Conservation (phyloP, 64 coral and sea anemone species). For the Astreopora myriophthalma region DNA sequence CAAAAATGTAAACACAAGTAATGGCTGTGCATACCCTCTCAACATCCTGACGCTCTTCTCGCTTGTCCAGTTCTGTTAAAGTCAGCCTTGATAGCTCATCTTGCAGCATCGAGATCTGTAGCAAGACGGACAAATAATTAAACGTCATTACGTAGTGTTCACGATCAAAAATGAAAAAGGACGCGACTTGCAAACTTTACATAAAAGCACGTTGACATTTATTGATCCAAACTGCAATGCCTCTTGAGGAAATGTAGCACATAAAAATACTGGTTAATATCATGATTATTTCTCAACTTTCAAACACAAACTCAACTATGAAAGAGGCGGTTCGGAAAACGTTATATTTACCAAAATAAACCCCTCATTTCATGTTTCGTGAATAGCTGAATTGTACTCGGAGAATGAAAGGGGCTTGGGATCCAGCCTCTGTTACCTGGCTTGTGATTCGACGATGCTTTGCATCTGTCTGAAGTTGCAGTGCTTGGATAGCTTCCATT, state of each 20-base stretch:
- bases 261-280: too few relatives aligned
- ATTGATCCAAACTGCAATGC: too few relatives aligned
- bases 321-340: too few relatives aligned
- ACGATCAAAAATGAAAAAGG: not conserved
- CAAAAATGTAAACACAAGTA: not conserved
- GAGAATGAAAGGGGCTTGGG: too few relatives aligned
- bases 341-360: too few relatives aligned
- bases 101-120: conserved; percentile 85
- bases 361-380: too few relatives aligned
- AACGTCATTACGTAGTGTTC: not conserved
- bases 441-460: conserved; percentile 88
- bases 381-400: too few relatives aligned
- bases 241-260: too few relatives aligned
- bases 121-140: not conserved
- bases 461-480: conserved; percentile 90
- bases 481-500: conserved; percentile 90
- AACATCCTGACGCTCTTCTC: conserved; percentile 81
- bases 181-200: not conserved
- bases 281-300: too few relatives aligned
- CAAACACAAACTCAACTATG: too few relatives aligned
- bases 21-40: conserved; percentile 69
- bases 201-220: not conserved
- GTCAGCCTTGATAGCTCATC: conserved; percentile 82
- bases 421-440: conserved; percentile 91
- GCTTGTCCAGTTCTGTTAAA: conserved; percentile 81